phyloP scores from a whole-genome alignment of 2,113 vertebrate species.

The Paracanthobrama guichenoti region DNA sequence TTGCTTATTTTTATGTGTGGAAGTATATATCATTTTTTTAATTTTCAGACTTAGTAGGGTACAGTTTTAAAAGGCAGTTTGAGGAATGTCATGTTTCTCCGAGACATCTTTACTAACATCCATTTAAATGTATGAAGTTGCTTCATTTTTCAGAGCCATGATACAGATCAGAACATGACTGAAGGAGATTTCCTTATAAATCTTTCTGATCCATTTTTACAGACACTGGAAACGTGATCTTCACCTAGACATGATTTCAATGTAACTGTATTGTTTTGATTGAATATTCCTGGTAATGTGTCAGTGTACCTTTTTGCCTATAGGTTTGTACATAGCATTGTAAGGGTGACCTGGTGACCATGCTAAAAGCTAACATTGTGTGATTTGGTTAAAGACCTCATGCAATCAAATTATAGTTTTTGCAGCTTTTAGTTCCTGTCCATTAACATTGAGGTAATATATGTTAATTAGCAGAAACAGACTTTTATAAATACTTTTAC shows the following conservation, averaged over 20 bases:
- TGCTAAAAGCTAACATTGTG: too few species aligned
- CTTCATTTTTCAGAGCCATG: not conserved
- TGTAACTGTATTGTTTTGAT: not conserved
- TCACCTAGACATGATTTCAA: not conserved
- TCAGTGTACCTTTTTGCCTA: not conserved
- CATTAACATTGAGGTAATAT: too few species aligned
- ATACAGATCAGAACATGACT: not conserved
- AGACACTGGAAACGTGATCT: not conserved
- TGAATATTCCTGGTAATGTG: not conserved
- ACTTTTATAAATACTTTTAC: too few species aligned
- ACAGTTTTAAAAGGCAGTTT: constrained; percentile 26
- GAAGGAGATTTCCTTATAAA: not conserved
- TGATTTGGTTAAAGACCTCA: too few species aligned
- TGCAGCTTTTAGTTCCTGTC: too few species aligned
- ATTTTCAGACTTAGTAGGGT: constrained; percentile 23
- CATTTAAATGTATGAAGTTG: constrained; percentile 29
- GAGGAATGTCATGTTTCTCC: constrained; percentile 14
- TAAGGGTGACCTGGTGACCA: not conserved
- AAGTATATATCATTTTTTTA: constrained; percentile 41
- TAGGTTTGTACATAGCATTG: not conserved
- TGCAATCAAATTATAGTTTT: too few species aligned
- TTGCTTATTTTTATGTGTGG: constrained; percentile 38
- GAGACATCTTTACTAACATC: constrained; percentile 5
- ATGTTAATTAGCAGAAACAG: too few species aligned
- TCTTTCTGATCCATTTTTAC: not conserved